A percentile compares a stretch with the other conserved stretches of the same genome.
Conservation (phyloP, 2,888 invertebrate species). For the Protonemura montana region DNA sequence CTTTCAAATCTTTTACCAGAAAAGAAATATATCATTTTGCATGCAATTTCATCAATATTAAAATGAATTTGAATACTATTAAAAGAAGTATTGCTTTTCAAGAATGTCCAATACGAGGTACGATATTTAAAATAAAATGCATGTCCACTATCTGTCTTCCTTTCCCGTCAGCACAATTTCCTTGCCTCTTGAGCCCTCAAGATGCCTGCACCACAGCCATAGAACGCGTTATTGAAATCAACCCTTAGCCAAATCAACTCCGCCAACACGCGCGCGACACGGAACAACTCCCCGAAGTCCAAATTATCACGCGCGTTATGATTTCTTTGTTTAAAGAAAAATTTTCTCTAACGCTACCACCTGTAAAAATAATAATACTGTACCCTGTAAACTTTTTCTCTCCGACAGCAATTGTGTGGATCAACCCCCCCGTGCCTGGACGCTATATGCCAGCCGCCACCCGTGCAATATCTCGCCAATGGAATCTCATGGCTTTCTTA, state of each 20-base stretch:
- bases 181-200: neutral
- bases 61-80: constrained; percentile 12
- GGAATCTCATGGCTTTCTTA: constrained; percentile 49
- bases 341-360: neutral
- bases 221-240: neutral
- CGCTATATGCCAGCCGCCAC: neutral
- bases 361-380: neutral
- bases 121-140: neutral
- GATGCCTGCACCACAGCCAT: neutral
- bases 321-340: neutral
- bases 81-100: neutral
- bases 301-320: neutral
- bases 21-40: constrained; percentile 9
- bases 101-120: neutral
- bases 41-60: constrained; percentile 12
- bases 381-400: neutral
- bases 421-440: neutral
- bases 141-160: neutral
- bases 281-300: neutral
- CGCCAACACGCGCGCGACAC: neutral
- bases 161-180: neutral
- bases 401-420: neutral
- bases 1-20: constrained; percentile 1
- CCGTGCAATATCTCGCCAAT: constrained; percentile 27
- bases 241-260: neutral